Evolutionary conservation across 2,797 vertebrate species (phyloP), one percentile per base, ranked within the genome.

Genomic region (Pseudopleuronectes americanus): DNA sequence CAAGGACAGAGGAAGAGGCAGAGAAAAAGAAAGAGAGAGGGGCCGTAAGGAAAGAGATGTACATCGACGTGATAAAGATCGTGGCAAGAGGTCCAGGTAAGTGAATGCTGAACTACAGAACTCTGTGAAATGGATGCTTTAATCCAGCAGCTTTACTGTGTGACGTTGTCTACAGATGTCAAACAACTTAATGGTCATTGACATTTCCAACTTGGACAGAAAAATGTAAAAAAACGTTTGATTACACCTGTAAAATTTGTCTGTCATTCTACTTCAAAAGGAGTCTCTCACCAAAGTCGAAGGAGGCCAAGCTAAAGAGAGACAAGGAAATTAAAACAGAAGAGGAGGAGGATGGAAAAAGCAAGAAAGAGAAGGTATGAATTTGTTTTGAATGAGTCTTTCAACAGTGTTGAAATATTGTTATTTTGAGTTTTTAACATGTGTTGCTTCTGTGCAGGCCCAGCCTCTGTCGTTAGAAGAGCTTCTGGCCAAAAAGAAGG

Each of bases 401-500:
- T 59, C 2, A 21, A 22, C 14, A 38, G 7, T 0, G 7, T 41
- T 41, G 1, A 8, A 1, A 2, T 3, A 6, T 74, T 56, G 26
- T 59, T 71, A 5, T 64, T 67, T 71, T 59, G 1, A 22, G 6
- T 56, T 10, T 76, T 66, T 63, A 60, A 55, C 22, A 5, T 24
- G 1, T 24, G n/a, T 54, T 61, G 41, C 45, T 43, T 64, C 60
- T 31, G 21, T 57, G 26, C 77, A 99, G 97, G 94, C 93, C 4
- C 96, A 98, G 71, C 97, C 97, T 0, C 91, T 99, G 53, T 99
- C 98, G 70, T 81, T 99, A 85, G 98, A 99, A 87, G 98, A 99
- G 87, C 95, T 99, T 84, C 91, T 99, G 52, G 96, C 97, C 0
- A 99, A 98, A 90, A 99, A 99, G 81, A 99, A 99, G 73, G 96